Evolutionary conservation across 2,797 vertebrate genomes (phyloP), one percentile per base, ranked within the genome.

Genomic region (Steatocranus sp.): DNA sequence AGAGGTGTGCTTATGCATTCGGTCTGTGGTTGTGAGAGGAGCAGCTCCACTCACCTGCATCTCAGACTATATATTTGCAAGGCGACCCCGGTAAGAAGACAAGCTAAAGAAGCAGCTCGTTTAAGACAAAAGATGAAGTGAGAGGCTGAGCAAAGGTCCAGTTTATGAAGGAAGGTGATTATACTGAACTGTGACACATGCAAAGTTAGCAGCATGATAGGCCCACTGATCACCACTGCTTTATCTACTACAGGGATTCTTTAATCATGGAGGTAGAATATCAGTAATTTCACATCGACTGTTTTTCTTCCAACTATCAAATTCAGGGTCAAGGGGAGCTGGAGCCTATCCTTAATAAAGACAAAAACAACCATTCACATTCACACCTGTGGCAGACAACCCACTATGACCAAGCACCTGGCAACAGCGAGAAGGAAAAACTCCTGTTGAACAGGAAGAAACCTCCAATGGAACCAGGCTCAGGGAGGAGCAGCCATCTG

Each of bases 131-230:
- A 17, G 23, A 11, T 27, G 66, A 1, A 70, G 23, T 18, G 38
- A 70, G 38, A 25, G 63, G 63, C 9, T 17, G 23, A 43, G 63
- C 14, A 70, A 43, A 70, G 38, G 38, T 68, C 38, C 63, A 43
- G 0, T 43, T 43, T 27, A 43, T 43, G 63, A 70, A 41, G 25
- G 23, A 43, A 43, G 23, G 15, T 3, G 38, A 70, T 46, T 46
- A 27, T 70, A 3, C 0, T 27, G 4, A 46, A 70, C 15, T 70
- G 38, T 46, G 23, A 27, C 23, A 25, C 0, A 0, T 25, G 9
- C 15, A 70, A 70, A 70, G 41, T 46, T 0, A 43, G 63, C 23
- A 43, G 15, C 9, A 46, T 23, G 20, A 18, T 11, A 34, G 2
- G 30, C 3, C 30, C 56, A 58, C 17, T 58, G 54, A 68, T 68